Conservation (phyloP, 1,140 invertebrate genomes). For the Papilio xuthus region DNA sequence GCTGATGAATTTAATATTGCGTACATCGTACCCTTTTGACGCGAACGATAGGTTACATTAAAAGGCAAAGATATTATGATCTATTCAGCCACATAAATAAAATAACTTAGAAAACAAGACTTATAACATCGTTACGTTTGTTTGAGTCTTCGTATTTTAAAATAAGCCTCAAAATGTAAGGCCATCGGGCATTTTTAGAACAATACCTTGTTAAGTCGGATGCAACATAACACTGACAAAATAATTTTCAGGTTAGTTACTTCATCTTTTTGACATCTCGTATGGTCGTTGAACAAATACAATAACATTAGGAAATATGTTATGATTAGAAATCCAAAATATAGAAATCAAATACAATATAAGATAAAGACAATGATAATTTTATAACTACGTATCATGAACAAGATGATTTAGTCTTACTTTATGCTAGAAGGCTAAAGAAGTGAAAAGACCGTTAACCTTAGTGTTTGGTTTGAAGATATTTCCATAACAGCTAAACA, state of each 20-base stretch:
- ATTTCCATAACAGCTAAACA: too few relatives aligned
- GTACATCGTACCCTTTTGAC: conserved; percentile 16
- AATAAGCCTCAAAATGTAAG: too few relatives aligned
- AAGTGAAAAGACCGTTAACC: not conserved
- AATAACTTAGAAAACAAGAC: not conserved
- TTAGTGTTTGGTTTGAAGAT: too few relatives aligned
- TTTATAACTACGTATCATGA: not conserved
- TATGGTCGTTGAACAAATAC: conserved; percentile 12
- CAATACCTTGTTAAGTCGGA: not conserved
- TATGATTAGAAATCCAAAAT: not conserved
- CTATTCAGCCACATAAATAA: not conserved
- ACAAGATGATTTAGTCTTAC: not conserved
- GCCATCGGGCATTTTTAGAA: not conserved
- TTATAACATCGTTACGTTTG: too few relatives aligned
- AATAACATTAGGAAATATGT: conserved; percentile 16
- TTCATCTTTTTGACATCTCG: conserved; percentile 20
- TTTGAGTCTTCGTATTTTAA: too few relatives aligned
- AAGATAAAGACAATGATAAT: not conserved
- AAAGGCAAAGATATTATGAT: not conserved
- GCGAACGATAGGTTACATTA: not conserved
- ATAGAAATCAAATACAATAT: not conserved
- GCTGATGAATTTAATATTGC: conserved; percentile 14
- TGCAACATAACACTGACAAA: conserved; percentile 7
- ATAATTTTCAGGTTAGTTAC: conserved; percentile 30
- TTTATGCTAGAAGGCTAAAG: not conserved